A percentile compares a stretch with the other conserved stretches of the same genome.
These are phyloP conservation scores for Neotoxoptera formosana DNA, from an alignment of 1,140 invertebrate genomes.

Conservation along the genomic window DNA sequence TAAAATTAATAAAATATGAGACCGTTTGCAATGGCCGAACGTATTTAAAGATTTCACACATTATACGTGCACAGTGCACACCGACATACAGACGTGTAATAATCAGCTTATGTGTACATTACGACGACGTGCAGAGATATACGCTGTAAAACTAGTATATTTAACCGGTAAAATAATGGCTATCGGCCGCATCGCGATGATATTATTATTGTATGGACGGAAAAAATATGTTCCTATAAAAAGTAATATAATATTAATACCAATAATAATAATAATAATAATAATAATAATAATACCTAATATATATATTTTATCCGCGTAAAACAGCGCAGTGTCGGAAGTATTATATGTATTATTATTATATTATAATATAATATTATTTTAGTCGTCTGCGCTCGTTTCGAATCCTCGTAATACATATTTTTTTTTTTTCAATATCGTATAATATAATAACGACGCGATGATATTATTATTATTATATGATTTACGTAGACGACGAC, in stretches of 20 bases:
- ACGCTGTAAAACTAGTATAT: slow-evolving; percentile 16
- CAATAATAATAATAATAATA: not conserved
- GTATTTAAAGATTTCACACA: too few species aligned
- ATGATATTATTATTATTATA: too few species aligned
- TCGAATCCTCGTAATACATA: not conserved
- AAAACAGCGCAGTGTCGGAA: not conserved
- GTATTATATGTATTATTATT: not conserved
- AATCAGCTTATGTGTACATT: slow-evolving; percentile 10
- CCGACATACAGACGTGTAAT: not conserved
- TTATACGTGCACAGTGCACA: too few species aligned
- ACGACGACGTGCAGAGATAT: not conserved
- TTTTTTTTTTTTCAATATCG: not conserved
- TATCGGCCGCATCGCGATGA: not conserved
- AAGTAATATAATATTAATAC: not conserved
- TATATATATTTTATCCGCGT: not conserved
- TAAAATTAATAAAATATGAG: too few species aligned
- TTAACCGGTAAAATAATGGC: not conserved
- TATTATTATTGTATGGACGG: not conserved
- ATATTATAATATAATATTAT: too few species aligned
- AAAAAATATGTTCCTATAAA: not conserved
- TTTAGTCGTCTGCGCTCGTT: not conserved
- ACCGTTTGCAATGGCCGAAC: not conserved
- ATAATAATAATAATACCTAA: not conserved
- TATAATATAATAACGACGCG: not conserved
- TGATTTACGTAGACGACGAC: not conserved